Conservation (phyloP, 2,888 invertebrate species). For the Leptinotarsa peninsularis region DNA sequence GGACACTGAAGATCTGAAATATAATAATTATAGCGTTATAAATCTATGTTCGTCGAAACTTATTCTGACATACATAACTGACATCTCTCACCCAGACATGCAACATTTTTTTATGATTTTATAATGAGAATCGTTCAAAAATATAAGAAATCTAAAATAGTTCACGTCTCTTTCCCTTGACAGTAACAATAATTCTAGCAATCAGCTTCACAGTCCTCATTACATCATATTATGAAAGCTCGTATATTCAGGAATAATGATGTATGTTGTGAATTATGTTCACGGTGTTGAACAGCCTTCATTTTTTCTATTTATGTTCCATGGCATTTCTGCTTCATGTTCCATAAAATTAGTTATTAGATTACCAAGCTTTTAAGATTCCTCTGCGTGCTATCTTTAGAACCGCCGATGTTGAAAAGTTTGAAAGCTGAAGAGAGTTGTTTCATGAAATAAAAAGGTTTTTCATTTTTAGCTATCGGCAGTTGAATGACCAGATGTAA, state of each 20-base stretch:
- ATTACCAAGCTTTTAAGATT: constrained; percentile 31
- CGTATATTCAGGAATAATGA: constrained; percentile 2
- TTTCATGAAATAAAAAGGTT: not conserved
- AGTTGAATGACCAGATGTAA: constrained; percentile 8
- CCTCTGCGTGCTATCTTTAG: constrained; percentile 32
- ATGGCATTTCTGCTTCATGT: constrained; percentile 32
- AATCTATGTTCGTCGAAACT: no score
- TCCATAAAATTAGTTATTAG: constrained; percentile 33
- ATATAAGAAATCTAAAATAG: not conserved
- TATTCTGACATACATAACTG: no score
- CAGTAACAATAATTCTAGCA: not conserved
- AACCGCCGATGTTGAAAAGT: constrained; percentile 26
- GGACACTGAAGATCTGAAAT: no score
- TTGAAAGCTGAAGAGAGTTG: constrained; percentile 21
- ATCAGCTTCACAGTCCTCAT: not conserved
- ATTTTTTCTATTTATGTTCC: constrained; percentile 29
- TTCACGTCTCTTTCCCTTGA: not conserved
- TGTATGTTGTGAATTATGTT: not conserved
- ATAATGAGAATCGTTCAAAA: no score
- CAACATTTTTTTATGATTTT: no score
- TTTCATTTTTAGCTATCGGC: constrained; percentile 9
- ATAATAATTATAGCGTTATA: no score
- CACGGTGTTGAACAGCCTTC: not conserved
- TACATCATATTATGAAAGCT: constrained; percentile 2
- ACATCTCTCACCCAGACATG: no score